Conservation (phyloP, 1,140 invertebrate species). For the Agraylea sexmaculata region DNA sequence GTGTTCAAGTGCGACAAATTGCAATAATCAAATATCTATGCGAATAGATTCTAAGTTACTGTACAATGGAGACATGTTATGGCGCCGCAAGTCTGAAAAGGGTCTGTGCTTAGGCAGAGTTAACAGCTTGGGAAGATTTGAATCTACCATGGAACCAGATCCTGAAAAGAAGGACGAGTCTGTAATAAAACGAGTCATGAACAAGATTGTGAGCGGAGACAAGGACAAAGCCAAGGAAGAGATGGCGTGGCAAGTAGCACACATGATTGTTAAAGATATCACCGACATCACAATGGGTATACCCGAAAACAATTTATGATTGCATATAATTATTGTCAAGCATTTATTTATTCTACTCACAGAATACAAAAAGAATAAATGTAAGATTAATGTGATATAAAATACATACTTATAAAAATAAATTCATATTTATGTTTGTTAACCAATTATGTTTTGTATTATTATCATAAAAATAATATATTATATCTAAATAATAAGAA, state of each 20-base stretch:
- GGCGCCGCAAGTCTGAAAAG: conserved; percentile 58
- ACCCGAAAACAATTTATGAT: conserved; percentile 35
- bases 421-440: conserved; percentile 15
- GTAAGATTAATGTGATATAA: conserved; percentile 17
- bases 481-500: conserved; percentile 14
- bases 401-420: conserved; percentile 10
- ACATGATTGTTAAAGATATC: conserved; percentile 89
- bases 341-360: conserved; percentile 2
- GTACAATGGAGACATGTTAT: conserved; percentile 74
- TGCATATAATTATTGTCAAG: conserved; percentile 24
- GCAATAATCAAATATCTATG: conserved; percentile 46
- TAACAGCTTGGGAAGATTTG: conserved; percentile 74
- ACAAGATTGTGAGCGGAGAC: conserved; percentile 64
- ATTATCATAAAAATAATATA: conserved; percentile 12
- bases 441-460: conserved; percentile 18
- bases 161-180: conserved; percentile 53
- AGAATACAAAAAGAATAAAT: conserved; percentile 11
- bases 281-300: conserved; percentile 67
- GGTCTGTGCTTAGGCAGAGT: conserved; percentile 74
- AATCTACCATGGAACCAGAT: conserved; percentile 79
- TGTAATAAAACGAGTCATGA: conserved; percentile 54
- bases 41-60: conserved; percentile 69
- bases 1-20: conserved; percentile 39
- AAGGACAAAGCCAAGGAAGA: conserved; percentile 85
- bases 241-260: conserved; percentile 86